Conservation (phyloP, 1,140 invertebrate genomes). For the Lineus longissimus region DNA sequence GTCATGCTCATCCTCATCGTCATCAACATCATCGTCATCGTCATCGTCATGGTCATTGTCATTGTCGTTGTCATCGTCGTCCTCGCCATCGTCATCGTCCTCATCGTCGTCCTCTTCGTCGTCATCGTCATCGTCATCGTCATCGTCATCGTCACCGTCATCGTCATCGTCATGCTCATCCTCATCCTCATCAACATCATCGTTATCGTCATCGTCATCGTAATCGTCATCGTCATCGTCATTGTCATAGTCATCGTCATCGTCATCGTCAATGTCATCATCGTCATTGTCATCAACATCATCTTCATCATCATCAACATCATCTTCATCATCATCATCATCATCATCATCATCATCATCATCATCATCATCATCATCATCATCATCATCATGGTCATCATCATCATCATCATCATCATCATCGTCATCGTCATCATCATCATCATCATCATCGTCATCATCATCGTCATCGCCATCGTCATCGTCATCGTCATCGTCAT, state of each 20-base stretch:
- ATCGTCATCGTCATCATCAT: background rate
- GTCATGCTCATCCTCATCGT: constrained; percentile 5
- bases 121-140: background rate
- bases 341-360: background rate
- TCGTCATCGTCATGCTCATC: constrained; percentile 3
- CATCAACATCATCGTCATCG: constrained; percentile 1
- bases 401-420: background rate
- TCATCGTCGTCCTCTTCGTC: background rate
- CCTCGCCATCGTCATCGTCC: background rate
- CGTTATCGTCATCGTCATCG: too few species aligned
- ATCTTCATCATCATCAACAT: background rate
- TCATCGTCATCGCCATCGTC: constrained; percentile 9
- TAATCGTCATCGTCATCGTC: too few species aligned
- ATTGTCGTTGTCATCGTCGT: background rate
- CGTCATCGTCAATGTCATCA: too few species aligned
- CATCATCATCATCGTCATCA: background rate
- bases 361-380: background rate
- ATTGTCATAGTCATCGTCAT: too few species aligned
- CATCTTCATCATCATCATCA: background rate
- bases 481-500: constrained; percentile 16
- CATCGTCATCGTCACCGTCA: background rate
- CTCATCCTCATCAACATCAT: too few species aligned
- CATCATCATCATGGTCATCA: background rate
- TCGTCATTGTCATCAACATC: too few species aligned
- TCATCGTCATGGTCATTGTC: background rate